These are phyloP conservation scores for Myopa testacea DNA, from an alignment of 2,888 invertebrate genomes.

Conservation along the genomic window DNA sequence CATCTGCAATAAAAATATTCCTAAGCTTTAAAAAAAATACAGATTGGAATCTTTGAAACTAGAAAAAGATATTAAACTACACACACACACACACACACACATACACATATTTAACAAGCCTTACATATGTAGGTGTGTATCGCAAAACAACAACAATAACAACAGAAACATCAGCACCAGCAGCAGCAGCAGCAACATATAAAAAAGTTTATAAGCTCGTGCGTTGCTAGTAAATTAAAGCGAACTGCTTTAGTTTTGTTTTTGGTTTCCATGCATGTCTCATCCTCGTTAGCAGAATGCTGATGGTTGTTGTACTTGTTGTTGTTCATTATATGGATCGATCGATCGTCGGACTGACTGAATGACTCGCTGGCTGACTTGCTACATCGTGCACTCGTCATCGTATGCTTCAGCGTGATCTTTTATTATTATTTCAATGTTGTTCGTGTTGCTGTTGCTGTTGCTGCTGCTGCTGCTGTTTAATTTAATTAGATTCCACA, in stretches of 20 bases:
- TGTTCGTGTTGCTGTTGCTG: constrained; percentile 15
- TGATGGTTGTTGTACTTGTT: neutral
- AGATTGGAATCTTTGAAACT: too few relatives aligned
- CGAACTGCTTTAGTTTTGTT: constrained; percentile 14
- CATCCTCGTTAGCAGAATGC: constrained; percentile 9
- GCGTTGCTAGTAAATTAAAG: constrained; percentile 35
- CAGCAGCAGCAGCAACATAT: neutral
- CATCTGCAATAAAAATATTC: too few relatives aligned
- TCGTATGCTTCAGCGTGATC: constrained; percentile 20
- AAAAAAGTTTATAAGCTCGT: constrained; percentile 24
- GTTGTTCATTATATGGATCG: neutral
- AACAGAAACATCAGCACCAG: too few relatives aligned
- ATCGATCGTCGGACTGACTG: too few relatives aligned
- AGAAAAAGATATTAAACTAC: too few relatives aligned
- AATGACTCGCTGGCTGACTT: too few relatives aligned
- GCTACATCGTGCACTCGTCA: neutral
- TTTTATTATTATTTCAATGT: constrained; percentile 6
- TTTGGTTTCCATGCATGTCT: constrained; percentile 29
- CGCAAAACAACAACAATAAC: constrained; percentile 50
- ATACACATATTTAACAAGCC: too few relatives aligned
- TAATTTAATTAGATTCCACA: constrained; percentile 21
- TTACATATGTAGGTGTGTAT: too few relatives aligned
- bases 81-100: too few relatives aligned
- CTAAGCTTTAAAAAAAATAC: too few relatives aligned
- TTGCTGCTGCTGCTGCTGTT: constrained; percentile 12